Base-by-base conservation (phyloP, 1,140 invertebrate species). In the Nephotettix cincticeps region DNA sequence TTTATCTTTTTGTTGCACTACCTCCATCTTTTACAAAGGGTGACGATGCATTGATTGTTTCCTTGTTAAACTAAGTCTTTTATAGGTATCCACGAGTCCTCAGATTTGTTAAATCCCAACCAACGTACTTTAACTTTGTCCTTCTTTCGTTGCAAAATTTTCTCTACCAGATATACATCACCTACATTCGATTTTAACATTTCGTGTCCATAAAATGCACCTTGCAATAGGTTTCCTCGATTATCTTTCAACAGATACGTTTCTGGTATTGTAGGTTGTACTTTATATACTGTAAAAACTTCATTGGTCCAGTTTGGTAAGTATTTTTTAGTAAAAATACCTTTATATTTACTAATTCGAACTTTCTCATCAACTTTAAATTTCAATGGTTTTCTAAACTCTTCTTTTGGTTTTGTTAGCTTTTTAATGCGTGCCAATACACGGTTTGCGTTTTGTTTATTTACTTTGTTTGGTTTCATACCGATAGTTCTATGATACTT, bases 401-500 rank as follows among this genome's bases (percentile, higher is more conserved):
- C 64, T 63, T 76, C 36, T 30, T 65, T 43, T 28, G 69, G 25
- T 63, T 58, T 54, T 29, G 25, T 69, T 56, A 9, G 21, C 47
- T 45, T 45, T 14, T 61, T 74, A 3, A 72, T 32, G n/a, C 23
- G 58, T 21, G 69, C 54, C 71, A 54, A 63, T 11, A 76, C 43
- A 51, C 32, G 21, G 65, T 25, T 32, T 71, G 73, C 54, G 72
- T 81, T 79, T 9, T 64, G 21, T 19, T 65, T 27, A 73, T 70
- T 79, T 9, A 82, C 79, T 27, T 79, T 66, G 45, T 72, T 72
- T 21, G 83, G 83, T 51, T 71, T 75, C 74, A 78, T 79, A 75
- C 76, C 75, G 23, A 83, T 83, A 19, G 78, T 82, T 58, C 79
- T 56, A 79, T 84, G 82, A 69, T 71, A 73, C 43, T 73, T 78